Evolutionary conservation across 2,113 vertebrate species (phyloP), one percentile per base, ranked within the genome.

Genomic region (Turdus rufiventris): DNA sequence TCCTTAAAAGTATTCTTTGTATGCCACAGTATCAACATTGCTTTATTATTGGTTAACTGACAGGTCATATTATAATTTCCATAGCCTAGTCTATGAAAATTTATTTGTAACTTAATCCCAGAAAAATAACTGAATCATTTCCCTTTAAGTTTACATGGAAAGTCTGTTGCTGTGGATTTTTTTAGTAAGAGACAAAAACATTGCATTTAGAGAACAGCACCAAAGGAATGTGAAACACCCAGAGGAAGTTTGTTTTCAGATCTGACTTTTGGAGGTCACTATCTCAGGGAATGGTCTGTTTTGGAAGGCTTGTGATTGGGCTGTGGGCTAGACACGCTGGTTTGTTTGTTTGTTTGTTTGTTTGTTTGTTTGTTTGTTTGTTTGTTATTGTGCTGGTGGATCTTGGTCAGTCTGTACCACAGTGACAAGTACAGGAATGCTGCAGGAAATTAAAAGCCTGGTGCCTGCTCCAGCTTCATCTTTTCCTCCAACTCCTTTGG

Each of bases 201-300:
- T 40, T 75, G 57, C 31, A 4, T 77, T 80, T 63, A 84, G 82
- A 77, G 73, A 93, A 78, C 33, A 45, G 60, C 36, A 90, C 78
- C 33, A 67, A 74, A 93, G 76, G 93, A 94, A 95, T 82, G 84
- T 47, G 71, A 82, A 93, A 58, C 51, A 89, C 74, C 78, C 81
- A 26, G 43, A 58, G 87, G 67, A 96, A 88, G 54, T 56, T 93
- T 94, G 58, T 87, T 89, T 91, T 66, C 85, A 85, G 60, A 43
- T 68, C 79, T 76, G 78, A 58, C 36, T 83, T 88, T 67, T 56
- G 56, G 82, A 88, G 80, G 91, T 78, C 67, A 29, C 47, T 36
- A 25, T 67, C 60, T 67, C 43, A 43, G 60, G 51, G 26, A 60
- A 82, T n/a, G 31, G 5, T 76, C 54, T 76, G 75, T 20, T 88